These are phyloP conservation scores for Brachionus paranguensis DNA, from an alignment of 1,140 invertebrate species.

Conservation along the genomic window DNA sequence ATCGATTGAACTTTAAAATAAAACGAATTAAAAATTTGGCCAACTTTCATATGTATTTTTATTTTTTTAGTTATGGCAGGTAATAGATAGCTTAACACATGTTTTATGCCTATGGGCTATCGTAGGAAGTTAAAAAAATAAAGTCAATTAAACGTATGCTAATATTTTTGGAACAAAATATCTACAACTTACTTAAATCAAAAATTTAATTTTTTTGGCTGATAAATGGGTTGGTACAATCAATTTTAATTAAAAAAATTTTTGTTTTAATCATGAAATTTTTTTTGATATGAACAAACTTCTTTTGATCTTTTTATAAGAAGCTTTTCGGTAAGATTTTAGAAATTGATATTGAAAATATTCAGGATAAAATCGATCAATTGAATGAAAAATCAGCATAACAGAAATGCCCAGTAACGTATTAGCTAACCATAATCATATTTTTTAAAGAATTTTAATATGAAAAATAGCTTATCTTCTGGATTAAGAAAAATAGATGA, in stretches of 20 bases:
- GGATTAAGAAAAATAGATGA: conserved; percentile 23
- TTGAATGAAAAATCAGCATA: neutral
- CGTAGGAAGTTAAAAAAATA: neutral
- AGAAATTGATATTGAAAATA: neutral
- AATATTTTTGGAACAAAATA: neutral
- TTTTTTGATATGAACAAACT: neutral
- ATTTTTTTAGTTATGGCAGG: neutral
- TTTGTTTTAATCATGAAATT: neutral
- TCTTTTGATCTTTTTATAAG: neutral
- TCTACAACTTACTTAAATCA: neutral
- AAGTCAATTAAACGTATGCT: too few relatives aligned
- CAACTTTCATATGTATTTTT: neutral
- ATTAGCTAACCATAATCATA: neutral
- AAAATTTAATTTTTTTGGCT: too few relatives aligned
- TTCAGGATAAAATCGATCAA: neutral
- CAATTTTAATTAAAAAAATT: neutral
- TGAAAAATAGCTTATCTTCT: conserved; percentile 10
- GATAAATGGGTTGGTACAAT: too few relatives aligned
- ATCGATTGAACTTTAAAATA: neutral
- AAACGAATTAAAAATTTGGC: neutral
- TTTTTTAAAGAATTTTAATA: neutral
- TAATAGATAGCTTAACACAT: neutral
- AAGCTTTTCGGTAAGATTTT: neutral
- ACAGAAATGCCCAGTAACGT: neutral
- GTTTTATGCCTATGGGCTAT: neutral